A percentile compares a stretch with the other conserved stretches of the same genome.
These are phyloP conservation scores for Nysson spinosus DNA, from an alignment of 2,888 invertebrate species.

Conservation along the genomic window DNA sequence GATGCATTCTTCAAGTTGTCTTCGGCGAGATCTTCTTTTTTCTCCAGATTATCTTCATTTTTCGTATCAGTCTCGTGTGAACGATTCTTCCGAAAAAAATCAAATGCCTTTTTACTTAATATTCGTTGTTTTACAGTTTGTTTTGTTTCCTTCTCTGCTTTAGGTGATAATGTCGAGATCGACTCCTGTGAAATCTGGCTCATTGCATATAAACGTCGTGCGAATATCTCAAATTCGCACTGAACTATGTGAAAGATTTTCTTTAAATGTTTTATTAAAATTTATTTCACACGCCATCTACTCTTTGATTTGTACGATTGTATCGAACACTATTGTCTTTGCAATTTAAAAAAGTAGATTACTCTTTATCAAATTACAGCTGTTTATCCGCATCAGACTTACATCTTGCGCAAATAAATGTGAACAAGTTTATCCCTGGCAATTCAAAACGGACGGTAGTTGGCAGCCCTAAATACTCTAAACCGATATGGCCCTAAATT, in stretches of 20 bases:
- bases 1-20: constrained; percentile 36
- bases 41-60: constrained; percentile 24
- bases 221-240: constrained; percentile 10
- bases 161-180: constrained; percentile 20
- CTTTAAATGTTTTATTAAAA: constrained; percentile 32
- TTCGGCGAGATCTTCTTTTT: constrained; percentile 24
- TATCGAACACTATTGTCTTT: no score
- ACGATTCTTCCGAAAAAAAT: constrained; percentile 53
- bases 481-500: no score
- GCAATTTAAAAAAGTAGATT: no score
- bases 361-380: no score
- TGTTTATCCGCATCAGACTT: no score
- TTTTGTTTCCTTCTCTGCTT: constrained; percentile 28
- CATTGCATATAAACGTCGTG: constrained; percentile 38
- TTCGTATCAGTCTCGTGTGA: constrained; percentile 22
- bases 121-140: constrained; percentile 46
- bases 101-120: constrained; percentile 49
- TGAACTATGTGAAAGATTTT: background rate
- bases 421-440: no score
- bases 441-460: no score
- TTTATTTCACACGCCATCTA: constrained; percentile 44
- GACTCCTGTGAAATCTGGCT: constrained; percentile 42
- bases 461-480: no score
- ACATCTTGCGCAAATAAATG: no score
- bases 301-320: constrained; percentile 24